phyloP scores from a whole-genome alignment of 2,888 invertebrate genomes.

The Heliconius aoede region DNA sequence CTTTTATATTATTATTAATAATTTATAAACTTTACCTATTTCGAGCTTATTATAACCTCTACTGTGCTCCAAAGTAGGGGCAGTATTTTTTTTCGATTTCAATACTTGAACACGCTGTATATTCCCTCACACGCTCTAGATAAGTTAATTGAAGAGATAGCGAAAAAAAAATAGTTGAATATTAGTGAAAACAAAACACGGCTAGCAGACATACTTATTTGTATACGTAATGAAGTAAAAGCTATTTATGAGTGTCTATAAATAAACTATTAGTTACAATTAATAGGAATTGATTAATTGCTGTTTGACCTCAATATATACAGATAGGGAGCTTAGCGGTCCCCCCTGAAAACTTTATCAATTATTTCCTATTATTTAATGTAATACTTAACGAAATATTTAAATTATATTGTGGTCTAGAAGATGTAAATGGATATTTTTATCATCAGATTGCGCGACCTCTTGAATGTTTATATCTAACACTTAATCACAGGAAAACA shows the following conservation, averaged over 20 bases:
- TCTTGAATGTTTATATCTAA: slow-evolving; percentile 59
- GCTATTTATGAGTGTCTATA: neutral
- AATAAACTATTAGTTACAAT: slow-evolving; percentile 7
- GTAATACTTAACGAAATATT: neutral
- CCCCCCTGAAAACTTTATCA: slow-evolving; percentile 20
- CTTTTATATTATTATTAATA: too few relatives aligned
- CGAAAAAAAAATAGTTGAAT: too few relatives aligned
- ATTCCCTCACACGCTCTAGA: too few relatives aligned
- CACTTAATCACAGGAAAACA: slow-evolving; percentile 53
- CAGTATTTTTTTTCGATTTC: too few relatives aligned
- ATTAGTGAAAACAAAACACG: too few relatives aligned
- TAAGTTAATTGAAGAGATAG: too few relatives aligned
- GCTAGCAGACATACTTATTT: neutral
- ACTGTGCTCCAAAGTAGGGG: too few relatives aligned
- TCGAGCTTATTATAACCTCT: too few relatives aligned
- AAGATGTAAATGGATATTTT: slow-evolving; percentile 46
- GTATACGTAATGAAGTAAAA: neutral
- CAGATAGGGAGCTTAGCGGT: neutral
- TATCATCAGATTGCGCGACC: slow-evolving; percentile 55
- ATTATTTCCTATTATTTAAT: slow-evolving; percentile 4
- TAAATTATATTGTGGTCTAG: neutral
- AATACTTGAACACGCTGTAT: too few relatives aligned
- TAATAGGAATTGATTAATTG: neutral
- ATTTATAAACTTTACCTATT: too few relatives aligned
- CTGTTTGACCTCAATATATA: slow-evolving; percentile 2